Evolutionary conservation across 2,797 vertebrate genomes (phyloP), one percentile per base, ranked within the genome.

Genomic region (Chelidonichthys spinosus): DNA sequence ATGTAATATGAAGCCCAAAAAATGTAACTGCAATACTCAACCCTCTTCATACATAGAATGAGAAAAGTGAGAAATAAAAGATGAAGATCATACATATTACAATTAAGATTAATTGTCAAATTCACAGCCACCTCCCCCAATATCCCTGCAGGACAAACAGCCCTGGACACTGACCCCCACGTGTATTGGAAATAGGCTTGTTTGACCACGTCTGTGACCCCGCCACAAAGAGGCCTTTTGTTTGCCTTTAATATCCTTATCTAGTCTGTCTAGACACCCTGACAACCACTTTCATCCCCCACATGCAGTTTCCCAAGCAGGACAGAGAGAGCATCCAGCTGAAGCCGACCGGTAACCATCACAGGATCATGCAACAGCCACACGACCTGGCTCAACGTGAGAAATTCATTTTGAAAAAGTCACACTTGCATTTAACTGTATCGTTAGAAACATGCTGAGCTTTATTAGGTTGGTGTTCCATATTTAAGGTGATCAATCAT

Each of bases 241-340:
- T 97, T 73, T 92, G 89, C 81, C 74, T 91, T 92, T 95, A 96
- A 96, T 95, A 95, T 95, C 96, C 96, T 96, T 94, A 95, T 96
- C 96, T 96, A 94, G 93, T 95, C 93, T 89, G 96, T 97, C 96
- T 97, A 97, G 96, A 97, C 95, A 93, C 91, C 91, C 93, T 90
- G 94, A 95, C 92, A 95, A 90, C 92, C 87, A 93, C 90, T 90
- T 84, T 93, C 92, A 91, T 64, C 78, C 59, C 83, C 84, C 88
- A 72, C 74, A 74, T 39, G 77, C 59, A 58, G 59, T 59, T 52
- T 58, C 69, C 72, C 69, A 63, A 74, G 70, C 62, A 64, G 65
- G 64, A 61, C 33, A 54, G 50, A 43, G 35, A 63, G 59, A 77
- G 44, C 64, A 64, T 77, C 61, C 17, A 42, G 44, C 40, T 46